phyloP scores from a whole-genome alignment of 2,797 vertebrate species.

The Catharus ustulatus region DNA sequence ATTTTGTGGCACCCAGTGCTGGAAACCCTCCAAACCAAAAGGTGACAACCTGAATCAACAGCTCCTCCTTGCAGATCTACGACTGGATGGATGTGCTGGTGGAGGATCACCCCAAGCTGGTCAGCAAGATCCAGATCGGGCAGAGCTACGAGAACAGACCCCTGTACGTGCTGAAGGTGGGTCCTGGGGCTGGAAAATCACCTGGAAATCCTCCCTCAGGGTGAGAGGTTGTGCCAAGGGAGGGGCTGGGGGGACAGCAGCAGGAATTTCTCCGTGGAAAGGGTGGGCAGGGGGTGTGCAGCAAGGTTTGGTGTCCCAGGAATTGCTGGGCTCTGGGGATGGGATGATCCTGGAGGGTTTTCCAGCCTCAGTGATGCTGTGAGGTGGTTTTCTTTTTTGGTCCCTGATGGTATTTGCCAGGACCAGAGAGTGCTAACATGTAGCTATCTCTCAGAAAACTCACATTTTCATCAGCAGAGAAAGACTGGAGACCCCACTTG shows the following conservation, averaged over 20 bases:
- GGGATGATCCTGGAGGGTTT: neutral
- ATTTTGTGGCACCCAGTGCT: neutral
- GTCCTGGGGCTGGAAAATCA: rapidly evolving
- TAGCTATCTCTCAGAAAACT: too few species aligned
- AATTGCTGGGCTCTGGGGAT: neutral
- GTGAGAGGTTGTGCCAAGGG: neutral
- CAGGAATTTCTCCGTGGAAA: neutral
- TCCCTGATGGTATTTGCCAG: too few species aligned
- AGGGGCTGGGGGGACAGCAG: neutral
- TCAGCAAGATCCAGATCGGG: constrained; percentile 77
- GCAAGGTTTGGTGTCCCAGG: rapidly evolving
- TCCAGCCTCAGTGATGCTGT: rapidly evolving
- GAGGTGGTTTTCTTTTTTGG: too few species aligned
- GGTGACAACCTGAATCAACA: neutral
- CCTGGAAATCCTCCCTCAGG: neutral
- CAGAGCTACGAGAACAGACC: constrained; percentile 75
- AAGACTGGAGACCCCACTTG: too few species aligned
- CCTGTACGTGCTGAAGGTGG: constrained; percentile 77
- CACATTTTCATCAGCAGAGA: too few species aligned
- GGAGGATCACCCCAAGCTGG: constrained; percentile 64
- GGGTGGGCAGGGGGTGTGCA: too few species aligned
- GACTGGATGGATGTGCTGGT: constrained; percentile 75
- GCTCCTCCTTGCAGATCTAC: constrained; percentile 74
- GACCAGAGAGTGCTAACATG: too few species aligned
- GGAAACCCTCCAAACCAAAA: neutral